Evolutionary conservation across 2,113 vertebrate genomes (phyloP).

Genomic region (Callithrix jacchus): DNA sequence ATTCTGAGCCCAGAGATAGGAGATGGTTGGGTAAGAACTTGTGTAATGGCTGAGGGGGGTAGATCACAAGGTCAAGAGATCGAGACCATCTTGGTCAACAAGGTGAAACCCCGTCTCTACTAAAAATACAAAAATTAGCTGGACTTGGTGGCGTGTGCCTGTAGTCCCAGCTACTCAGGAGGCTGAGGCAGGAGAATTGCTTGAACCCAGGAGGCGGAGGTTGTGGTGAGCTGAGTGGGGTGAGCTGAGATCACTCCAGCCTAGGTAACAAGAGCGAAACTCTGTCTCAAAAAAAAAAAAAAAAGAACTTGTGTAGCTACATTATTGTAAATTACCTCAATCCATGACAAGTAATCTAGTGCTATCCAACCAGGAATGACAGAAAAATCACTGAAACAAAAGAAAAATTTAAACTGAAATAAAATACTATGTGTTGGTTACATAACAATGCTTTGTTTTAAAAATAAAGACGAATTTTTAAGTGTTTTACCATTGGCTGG

Average conservation of each 20-base stretch:
- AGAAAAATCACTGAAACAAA: neutral
- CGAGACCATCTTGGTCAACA: too few relatives aligned
- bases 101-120: too few relatives aligned
- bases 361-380: neutral
- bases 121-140: too few relatives aligned
- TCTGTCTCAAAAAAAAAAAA: too few relatives aligned
- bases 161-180: too few relatives aligned
- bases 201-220: too few relatives aligned
- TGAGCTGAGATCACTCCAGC: too few relatives aligned
- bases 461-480: neutral
- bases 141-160: too few relatives aligned
- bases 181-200: too few relatives aligned
- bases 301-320: neutral
- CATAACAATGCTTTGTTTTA: neutral
- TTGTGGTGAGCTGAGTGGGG: too few relatives aligned
- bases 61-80: too few relatives aligned
- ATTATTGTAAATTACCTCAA: neutral
- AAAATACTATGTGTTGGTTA: neutral
- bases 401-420: neutral
- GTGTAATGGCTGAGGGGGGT: neutral
- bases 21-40: neutral
- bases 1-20: neutral
- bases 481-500: neutral
- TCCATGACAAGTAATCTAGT: neutral
- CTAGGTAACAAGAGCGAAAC: too few relatives aligned